Conservation (phyloP, 2,797 vertebrate genomes). For the Thaleichthys pacificus region DNA sequence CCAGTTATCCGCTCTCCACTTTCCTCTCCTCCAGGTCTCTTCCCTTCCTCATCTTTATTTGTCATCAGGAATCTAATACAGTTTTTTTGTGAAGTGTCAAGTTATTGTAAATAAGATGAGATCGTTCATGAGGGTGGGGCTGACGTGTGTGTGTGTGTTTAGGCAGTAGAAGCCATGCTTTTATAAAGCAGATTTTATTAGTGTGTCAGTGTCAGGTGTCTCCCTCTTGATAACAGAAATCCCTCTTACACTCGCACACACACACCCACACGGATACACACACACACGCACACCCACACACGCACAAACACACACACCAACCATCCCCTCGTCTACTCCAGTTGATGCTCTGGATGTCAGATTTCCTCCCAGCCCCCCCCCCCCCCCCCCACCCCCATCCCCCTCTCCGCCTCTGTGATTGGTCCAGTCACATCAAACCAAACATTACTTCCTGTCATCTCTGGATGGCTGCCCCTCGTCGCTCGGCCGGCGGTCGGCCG, state of each 20-base stretch:
- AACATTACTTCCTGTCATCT: conserved; percentile 66
- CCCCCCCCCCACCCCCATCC: too few relatives aligned
- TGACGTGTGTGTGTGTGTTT: conserved; percentile 12
- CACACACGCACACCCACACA: neutral
- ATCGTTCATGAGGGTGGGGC: conserved; percentile 45
- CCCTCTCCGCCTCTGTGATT: conserved; percentile 44
- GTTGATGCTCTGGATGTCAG: too few relatives aligned
- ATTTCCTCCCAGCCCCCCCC: too few relatives aligned
- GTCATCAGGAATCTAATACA: conserved; percentile 77
- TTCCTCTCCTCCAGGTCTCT: conserved; percentile 25
- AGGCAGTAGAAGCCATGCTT: conserved; percentile 47
- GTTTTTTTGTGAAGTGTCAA: conserved; percentile 69
- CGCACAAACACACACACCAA: neutral
- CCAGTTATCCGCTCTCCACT: conserved; percentile 6
- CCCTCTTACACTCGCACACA: neutral
- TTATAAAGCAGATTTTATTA: conserved; percentile 79
- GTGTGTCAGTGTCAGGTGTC: conserved; percentile 73
- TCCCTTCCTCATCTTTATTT: conserved; percentile 67
- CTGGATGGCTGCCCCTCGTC: conserved; percentile 49
- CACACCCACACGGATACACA: neutral
- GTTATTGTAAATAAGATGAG: conserved; percentile 77
- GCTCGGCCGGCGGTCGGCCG: conserved; percentile 36
- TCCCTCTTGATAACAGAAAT: conserved; percentile 55
- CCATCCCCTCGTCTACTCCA: neutral
- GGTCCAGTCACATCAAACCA: conserved; percentile 68